A percentile compares a stretch with the other conserved stretches of the same genome.
These are phyloP conservation scores for Monodelphis domestica DNA, from an alignment of 2,797 vertebrate genomes.

Conservation along the genomic window DNA sequence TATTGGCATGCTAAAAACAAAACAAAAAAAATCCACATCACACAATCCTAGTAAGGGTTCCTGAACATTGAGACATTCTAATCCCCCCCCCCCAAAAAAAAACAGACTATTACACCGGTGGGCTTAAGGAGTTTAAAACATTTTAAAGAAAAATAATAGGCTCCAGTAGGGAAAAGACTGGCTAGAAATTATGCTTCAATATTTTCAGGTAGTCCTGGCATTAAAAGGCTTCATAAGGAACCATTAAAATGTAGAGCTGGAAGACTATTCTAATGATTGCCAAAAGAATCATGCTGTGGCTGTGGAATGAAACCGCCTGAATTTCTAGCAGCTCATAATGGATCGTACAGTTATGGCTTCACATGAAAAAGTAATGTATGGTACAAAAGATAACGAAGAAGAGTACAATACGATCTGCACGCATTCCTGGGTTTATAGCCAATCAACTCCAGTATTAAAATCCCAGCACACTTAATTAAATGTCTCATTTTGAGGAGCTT, in stretches of 20 bases:
- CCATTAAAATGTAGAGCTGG: constrained; percentile 39
- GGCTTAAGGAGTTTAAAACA: constrained; percentile 47
- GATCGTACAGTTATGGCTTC: constrained; percentile 65
- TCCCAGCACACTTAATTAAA: constrained; percentile 79
- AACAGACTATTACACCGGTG: not conserved
- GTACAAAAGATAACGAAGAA: constrained; percentile 70
- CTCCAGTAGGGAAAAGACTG: constrained; percentile 33
- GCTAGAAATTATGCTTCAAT: constrained; percentile 46
- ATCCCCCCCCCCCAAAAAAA: constrained; percentile 39
- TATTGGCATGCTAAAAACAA: not conserved
- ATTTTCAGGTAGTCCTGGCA: constrained; percentile 12
- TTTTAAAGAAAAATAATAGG: constrained; percentile 57
- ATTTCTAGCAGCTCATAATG: constrained; percentile 71
- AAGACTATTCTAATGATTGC: constrained; percentile 61
- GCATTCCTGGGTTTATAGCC: constrained; percentile 76
- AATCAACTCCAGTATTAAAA: constrained; percentile 78
- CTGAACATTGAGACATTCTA: constrained; percentile 28
- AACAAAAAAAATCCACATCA: not conserved
- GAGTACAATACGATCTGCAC: constrained; percentile 69
- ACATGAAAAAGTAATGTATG: constrained; percentile 79
- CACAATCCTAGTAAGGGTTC: not conserved
- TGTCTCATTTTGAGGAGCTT: constrained; percentile 76
- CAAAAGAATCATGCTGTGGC: constrained; percentile 71
- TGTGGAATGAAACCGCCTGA: constrained; percentile 60
- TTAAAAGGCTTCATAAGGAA: constrained; percentile 57